These are phyloP conservation scores for Tryphoninae sp. DNA, from an alignment of 2,888 invertebrate genomes.

Conservation along the genomic window DNA sequence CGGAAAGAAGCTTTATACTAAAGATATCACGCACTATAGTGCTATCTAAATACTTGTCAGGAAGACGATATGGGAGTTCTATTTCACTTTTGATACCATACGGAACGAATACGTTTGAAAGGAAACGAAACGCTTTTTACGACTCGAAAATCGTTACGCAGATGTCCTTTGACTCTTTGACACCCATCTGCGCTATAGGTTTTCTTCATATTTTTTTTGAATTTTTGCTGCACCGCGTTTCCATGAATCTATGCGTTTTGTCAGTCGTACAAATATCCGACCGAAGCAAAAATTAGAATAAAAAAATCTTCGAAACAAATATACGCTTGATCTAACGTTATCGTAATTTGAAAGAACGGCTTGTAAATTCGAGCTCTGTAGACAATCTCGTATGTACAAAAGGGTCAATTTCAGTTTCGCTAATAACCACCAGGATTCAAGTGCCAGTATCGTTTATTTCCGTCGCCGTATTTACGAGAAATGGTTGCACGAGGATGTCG, in stretches of 20 bases:
- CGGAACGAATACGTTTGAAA: neutral
- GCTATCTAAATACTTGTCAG: no score
- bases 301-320: neutral
- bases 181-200: neutral
- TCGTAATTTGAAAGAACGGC: no score
- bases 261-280: neutral
- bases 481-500: slow-evolving; percentile 27
- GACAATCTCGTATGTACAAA: neutral
- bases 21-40: no score
- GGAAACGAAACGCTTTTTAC: neutral
- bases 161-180: neutral
- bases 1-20: no score
- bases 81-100: neutral
- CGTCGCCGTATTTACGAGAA: slow-evolving; percentile 35
- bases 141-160: neutral
- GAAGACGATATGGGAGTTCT: no score
- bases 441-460: slow-evolving; percentile 43
- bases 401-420: slow-evolving; percentile 7
- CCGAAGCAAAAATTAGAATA: neutral
- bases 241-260: neutral
- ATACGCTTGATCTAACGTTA: no score
- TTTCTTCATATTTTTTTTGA: neutral
- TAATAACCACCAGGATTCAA: slow-evolving; percentile 17
- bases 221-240: neutral
- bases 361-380: no score